Base-by-base conservation (phyloP, 2,888 invertebrate species). In the Phaonia tiefii region DNA sequence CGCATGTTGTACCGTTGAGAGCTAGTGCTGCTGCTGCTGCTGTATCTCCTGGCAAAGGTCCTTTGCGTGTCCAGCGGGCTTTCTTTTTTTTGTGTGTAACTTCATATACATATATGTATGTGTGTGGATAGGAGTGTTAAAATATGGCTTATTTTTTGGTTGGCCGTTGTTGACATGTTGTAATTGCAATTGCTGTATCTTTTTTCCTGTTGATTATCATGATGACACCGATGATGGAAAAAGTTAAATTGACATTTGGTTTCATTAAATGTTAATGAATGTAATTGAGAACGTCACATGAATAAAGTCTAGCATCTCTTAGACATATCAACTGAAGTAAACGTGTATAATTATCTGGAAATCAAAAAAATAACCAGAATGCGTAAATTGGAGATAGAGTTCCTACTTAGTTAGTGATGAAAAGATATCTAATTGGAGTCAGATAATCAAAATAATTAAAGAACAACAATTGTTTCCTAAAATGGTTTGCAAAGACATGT, bases 231-330 rank as follows among this genome's bases (percentile, higher is more conserved):
- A 86, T 85, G 88, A 89, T 88, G 87, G 86, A 79, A 86, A 89
- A 89, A 88, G 88, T 88, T 89, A 89, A 87, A 89, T 89, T 88
- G 86, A 86, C 84, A 86, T 86, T 87, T 87, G 85, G 85, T 79
- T 83, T 83, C 85, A 87, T 87, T 88, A 86, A 84, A 84, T 82
- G 83, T 84, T 86, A 87, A 87, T 87, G 88, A 86, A 87, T 85
- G 85, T 88, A 88, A 88, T 89, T 88, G 86, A 88, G 88, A 84
- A 69, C 65, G 77, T 85, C 84, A 84, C 83, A 84, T 20, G 25
- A 17, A 54, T 31, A 31, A 31, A 31, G 31, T 31, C 31, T 31
- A 31, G 31, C 31, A 31, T 31, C 8, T 31, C 31, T n/a, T n/a
- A 49, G 49, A 49, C 5, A 49, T 5, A 5, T 31, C 31, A 31